Evolutionary conservation across 2,888 invertebrate genomes (phyloP), one percentile per base, ranked within the genome.

Genomic region (Pterostichus niger): DNA sequence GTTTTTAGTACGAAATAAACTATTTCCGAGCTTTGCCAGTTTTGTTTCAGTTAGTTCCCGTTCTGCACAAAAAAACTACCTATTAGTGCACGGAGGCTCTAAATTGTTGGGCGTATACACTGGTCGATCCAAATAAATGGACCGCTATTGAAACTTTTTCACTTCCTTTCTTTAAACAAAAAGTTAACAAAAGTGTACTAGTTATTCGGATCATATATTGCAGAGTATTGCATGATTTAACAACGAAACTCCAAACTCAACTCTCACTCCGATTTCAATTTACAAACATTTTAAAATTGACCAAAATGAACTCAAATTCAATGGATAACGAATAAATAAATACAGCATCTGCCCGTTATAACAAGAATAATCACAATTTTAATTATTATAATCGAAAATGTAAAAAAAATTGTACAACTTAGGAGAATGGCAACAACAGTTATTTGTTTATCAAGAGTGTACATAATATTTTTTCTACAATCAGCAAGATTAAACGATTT

Each of bases 61-160:
- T 35, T 35, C 64, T 31, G 35, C 13, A 31, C 64, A 64, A 64
- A 64, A 52, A 64, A 64, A 64, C 64, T 64, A 64, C 64, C 64
- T 64, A 64, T 64, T 64, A 64, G 64, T 64, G 13, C 64, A 64
- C 31, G 35, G 64, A 35, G 64, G 64, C 33, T 64, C 64, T 64
- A 64, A 64, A 64, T 64, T 64, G 64, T 40, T 64, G 64, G 64
- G 64, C 64, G 64, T 64, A 64, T 64, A 64, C 64, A 64, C 64
- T 64, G 64, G 6, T 64, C 64, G 35, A 64, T 64, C 35, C 64
- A 64, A 64, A 64, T 64, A 64, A 64, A 64, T 64, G 64, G 64
- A 64, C 64, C 64, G 64, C 64, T 64, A 64, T 64, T 64, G 64
- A 64, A 64, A 64, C 64, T 64, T 64, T 64, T 64, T 64, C 64